A percentile compares a stretch with the other conserved stretches of the same genome.
Evolutionary conservation across 1,140 invertebrate species (phyloP).

Genomic region (Brachionus paranguensis): DNA sequence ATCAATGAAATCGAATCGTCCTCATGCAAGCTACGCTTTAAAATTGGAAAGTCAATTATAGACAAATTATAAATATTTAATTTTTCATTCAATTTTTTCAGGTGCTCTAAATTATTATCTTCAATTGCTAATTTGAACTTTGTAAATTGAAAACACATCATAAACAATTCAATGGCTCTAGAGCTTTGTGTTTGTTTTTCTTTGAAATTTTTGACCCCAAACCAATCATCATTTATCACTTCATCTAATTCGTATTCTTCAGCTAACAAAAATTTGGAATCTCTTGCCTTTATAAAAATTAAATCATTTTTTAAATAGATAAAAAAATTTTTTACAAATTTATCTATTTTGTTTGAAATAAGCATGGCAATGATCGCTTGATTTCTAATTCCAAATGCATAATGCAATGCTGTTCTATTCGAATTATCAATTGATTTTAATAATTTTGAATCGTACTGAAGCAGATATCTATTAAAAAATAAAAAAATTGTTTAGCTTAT

Average conservation of each 20-base stretch:
- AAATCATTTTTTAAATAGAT: neutral
- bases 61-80: neutral
- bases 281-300: neutral
- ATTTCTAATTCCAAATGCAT: conserved; percentile 19
- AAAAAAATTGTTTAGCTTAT: neutral
- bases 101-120: neutral
- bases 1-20: neutral
- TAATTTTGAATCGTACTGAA: neutral
- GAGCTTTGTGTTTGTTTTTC: neutral
- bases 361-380: neutral
- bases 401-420: conserved; percentile 23
- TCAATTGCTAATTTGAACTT: neutral
- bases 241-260: conserved; percentile 21
- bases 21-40: neutral
- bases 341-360: neutral
- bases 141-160: conserved; percentile 33
- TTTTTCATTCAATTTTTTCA: neutral
- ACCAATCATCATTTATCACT: conserved; percentile 1
- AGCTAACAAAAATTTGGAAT: neutral
- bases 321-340: neutral
- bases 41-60: neutral
- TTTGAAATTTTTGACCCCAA: neutral
- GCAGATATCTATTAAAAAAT: neutral
- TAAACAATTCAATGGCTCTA: neutral
- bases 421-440: conserved; percentile 17